Base-by-base conservation (phyloP, 2,888 invertebrate genomes). In the Thymelicus lineola region DNA sequence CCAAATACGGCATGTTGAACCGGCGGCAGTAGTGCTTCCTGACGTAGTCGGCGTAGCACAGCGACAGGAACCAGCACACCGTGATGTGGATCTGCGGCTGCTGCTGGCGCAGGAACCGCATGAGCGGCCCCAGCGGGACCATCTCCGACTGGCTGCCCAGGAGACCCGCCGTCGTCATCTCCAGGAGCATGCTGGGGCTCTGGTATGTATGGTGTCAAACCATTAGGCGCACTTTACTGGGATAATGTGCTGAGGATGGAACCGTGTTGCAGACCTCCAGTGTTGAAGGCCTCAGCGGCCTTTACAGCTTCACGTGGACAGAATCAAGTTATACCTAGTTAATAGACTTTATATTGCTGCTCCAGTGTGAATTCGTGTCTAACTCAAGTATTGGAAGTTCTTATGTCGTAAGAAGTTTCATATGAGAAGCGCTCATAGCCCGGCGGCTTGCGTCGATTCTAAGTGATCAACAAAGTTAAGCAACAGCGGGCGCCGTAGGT, bases 51-150 rank as follows among this genome's bases (percentile, higher is more conserved):
- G 93, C 93, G 81, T 91, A 92, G 79, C 92, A 93, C 14, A 93
- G 85, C 0, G 93, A 88, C 36, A 93, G 86, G 83, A 93, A 90
- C 93, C 93, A 93, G 85, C 93, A 93, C n/a, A 89, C 76, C 0
- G 93, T 93, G 74, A 93, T 90, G 83, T 93, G 93, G 76, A 93
- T 91, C 79, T 91, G 92, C 0, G 91, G 91, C 80, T 92, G 93
- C 77, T 93, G 93, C 75, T 85, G 85, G 14, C 86, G 84, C 1
- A 93, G 85, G 81, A 93, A 93, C 64, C 83, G 80, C 20, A 88
- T 91, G 42, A 93, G 79, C 0, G 93, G 88, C 0, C 88, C 90
- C 36, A 92, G 79, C 0, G 89, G 86, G 9, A 86, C 80, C 55
- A 89, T 59, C 64, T 90, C 90, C 9, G 82, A 62, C 70, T 85